These are phyloP conservation scores for Apamea monoglypha DNA, from an alignment of 2,888 invertebrate species.

Conservation along the genomic window DNA sequence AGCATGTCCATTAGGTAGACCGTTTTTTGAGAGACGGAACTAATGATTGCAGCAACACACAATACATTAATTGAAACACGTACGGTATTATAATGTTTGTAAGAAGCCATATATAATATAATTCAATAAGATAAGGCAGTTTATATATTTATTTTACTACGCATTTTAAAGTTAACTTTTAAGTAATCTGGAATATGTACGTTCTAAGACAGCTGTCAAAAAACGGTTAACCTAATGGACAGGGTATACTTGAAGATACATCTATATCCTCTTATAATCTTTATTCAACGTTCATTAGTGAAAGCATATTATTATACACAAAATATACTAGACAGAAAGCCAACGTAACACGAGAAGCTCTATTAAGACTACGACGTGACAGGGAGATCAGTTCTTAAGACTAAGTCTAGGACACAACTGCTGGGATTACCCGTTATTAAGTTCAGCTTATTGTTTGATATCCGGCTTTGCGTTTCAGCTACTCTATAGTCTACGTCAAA, in stretches of 20 bases:
- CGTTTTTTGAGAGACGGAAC: too few species aligned
- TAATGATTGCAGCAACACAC: too few species aligned
- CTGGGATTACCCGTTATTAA: constrained; percentile 47
- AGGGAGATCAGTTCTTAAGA: constrained; percentile 40
- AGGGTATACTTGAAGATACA: neutral
- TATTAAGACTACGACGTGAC: constrained; percentile 31
- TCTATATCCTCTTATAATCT: neutral
- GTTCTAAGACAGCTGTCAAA: too few species aligned
- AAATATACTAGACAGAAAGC: neutral
- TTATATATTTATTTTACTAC: too few species aligned
- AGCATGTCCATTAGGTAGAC: too few species aligned
- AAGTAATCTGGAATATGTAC: too few species aligned
- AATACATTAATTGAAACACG: too few species aligned
- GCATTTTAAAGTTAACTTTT: too few species aligned
- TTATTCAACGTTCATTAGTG: neutral
- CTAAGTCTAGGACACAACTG: constrained; percentile 42
- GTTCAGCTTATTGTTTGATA: constrained; percentile 61
- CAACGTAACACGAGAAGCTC: constrained; percentile 11
- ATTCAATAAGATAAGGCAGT: too few species aligned
- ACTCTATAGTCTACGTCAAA: constrained; percentile 22
- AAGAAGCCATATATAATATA: too few species aligned
- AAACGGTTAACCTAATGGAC: too few species aligned
- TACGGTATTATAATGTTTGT: too few species aligned
- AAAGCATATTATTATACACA: neutral
- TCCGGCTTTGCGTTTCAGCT: constrained; percentile 29